Evolutionary conservation across 2,888 invertebrate species (phyloP), one percentile per base, ranked within the genome.

Genomic region (Phymatocera aterrima): DNA sequence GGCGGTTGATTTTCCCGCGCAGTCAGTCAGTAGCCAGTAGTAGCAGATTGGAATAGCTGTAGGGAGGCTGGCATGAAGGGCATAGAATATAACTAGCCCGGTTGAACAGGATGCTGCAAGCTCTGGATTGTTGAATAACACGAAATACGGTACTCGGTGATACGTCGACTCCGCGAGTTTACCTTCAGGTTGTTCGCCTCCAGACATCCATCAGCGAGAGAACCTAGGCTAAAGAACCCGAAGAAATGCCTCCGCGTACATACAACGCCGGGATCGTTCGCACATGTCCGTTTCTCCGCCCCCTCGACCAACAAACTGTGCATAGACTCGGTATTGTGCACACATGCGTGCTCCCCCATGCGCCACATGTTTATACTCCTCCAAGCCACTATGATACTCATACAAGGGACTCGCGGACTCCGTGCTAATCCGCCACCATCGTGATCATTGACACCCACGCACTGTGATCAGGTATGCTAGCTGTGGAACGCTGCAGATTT

Each of bases 191-290:
- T 51, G 31, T 72, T 72, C 34, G 51, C 72, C 72, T 51, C 51
- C 72, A 72, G 72, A 72, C 72, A 72, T 72, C 72, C 72, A 72
- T 72, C 72, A 72, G 72, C 72, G n/a, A 72, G 72, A 18, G 31
- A 24, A 40, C 43, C 57, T 57, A 48, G 43, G 43, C 43, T 43
- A 43, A 72, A 72, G 28, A 72, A 72, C 72, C 40, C 18, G 51
- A n/a, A 18, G 72, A 72, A 51, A 72, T 72, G 51, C 72, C 72
- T 72, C 34, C 72, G 51, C 72, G 72, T 72, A 72, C 51, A 72
- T 21, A 18, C 54, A 15, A 31, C 31, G 72, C 72, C 51, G 18
- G 72, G 72, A 72, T 72, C 51, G 51, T 72, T 72, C 72, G 72
- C 72, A 72, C 72, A 72, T 72, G 72, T 51, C 46, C 68, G 24